Conservation (phyloP, 2,888 invertebrate genomes). For the Andrena bucephala region DNA sequence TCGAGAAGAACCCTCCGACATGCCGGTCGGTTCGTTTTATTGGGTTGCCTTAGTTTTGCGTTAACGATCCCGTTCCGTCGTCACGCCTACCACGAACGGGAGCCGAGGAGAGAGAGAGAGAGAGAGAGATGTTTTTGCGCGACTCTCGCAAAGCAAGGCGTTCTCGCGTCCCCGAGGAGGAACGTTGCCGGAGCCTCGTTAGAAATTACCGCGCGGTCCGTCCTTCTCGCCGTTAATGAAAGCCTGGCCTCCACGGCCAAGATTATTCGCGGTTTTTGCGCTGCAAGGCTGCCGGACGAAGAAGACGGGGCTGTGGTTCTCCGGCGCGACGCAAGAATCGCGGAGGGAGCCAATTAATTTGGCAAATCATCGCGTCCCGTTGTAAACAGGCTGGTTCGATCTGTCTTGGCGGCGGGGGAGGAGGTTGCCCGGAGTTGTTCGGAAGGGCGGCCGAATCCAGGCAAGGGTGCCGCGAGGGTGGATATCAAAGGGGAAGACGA, state of each 20-base stretch:
- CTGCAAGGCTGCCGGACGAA: conserved; percentile 22
- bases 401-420: conserved; percentile 73
- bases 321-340: conserved; percentile 2
- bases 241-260: conserved; percentile 61
- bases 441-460: conserved; percentile 38
- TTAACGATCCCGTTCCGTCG: conserved; percentile 68
- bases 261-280: conserved; percentile 74
- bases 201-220: conserved; percentile 69
- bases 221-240: conserved; percentile 71
- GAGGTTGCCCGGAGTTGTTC: conserved; percentile 25
- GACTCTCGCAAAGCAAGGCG: conserved; percentile 48
- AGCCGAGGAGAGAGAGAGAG: conserved; percentile 1
- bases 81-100: conserved; percentile 61
- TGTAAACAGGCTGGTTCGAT: conserved; percentile 82
- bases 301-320: conserved; percentile 5
- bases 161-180: conserved; percentile 49
- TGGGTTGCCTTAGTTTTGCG: conserved; percentile 64
- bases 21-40: conserved; percentile 41
- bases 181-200: conserved; percentile 61
- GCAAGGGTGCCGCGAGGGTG: conserved; percentile 67
- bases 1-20: conserved; percentile 11
- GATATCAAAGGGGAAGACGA: conserved; percentile 84
- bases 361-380: conserved; percentile 80
- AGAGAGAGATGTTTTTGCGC: conserved; percentile 59
- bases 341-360: conserved; percentile 77